A percentile compares a stretch with the other conserved stretches of the same genome.
Conservation (phyloP, 1,140 invertebrate species). For the Matsumurasca onukii region DNA sequence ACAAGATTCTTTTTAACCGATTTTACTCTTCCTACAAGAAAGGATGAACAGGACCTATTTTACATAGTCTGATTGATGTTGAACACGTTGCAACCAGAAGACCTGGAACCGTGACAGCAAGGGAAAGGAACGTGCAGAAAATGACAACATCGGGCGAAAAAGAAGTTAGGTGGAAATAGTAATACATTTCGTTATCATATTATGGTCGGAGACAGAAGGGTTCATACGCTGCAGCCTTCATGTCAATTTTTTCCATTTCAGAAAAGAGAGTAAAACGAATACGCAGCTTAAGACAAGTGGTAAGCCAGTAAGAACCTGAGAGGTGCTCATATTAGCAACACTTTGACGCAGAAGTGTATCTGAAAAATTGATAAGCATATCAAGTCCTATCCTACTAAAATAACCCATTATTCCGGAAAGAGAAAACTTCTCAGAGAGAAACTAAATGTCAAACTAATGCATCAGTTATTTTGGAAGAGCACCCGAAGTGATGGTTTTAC, state of each 20-base stretch:
- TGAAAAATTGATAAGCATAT: constrained; percentile 3
- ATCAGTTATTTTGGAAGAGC: not conserved
- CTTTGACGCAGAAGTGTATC: not conserved
- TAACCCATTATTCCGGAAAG: not conserved
- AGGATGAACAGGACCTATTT: not conserved
- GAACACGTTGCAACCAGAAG: not conserved
- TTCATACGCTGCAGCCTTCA: not conserved
- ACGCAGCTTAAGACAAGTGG: not conserved
- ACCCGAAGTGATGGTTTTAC: not conserved
- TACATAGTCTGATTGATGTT: constrained; percentile 10
- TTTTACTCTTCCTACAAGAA: not conserved
- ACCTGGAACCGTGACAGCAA: not conserved
- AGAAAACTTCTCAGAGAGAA: not conserved
- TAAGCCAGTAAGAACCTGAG: not conserved
- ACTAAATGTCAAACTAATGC: constrained; percentile 6
- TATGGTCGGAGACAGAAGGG: not conserved
- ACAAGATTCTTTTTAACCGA: not conserved
- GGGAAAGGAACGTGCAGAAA: not conserved
- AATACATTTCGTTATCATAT: not conserved
- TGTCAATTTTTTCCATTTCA: not conserved
- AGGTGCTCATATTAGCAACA: not conserved
- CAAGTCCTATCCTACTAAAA: not conserved
- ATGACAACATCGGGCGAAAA: not conserved
- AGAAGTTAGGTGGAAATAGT: not conserved
- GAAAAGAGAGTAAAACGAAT: constrained; percentile 3